Evolutionary conservation across 1,140 invertebrate genomes (phyloP), one percentile per base, ranked within the genome.

Genomic region (Uloborus diversus): DNA sequence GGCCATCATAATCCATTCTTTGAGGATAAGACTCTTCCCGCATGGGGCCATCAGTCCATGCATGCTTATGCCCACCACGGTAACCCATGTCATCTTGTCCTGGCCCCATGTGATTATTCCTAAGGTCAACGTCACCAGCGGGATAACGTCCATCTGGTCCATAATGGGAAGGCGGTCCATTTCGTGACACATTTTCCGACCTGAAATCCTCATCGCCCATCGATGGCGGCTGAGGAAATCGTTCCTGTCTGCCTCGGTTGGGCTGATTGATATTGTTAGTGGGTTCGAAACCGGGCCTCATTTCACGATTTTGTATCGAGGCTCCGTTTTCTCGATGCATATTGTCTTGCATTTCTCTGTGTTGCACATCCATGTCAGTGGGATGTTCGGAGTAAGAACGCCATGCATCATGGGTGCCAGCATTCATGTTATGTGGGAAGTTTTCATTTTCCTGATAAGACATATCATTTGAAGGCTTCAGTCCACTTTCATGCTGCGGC

Each of bases 371-470:
- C 20, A 35, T 27, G 7, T 56, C 20, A 23, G 14, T 28, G 1
- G 2, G 23, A 27, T 68, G 65, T 14, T 65, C 17, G 30, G 28
- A 25, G 25, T 70, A 57, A 27, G 47, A 14, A 49, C 66, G 13
- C 66, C 66, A 53, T 11, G 27, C 35, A 23, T 47, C 37, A 51
- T 68, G 64, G 2, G 23, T 14, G 32, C 14, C 23, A 23, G 35
- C 23, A 51, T 62, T 62, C 32, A 56, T 73, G 33, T 56, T 27
- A 33, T 33, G 70, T 9, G 57, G 7, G 7, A 73, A 73, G 7
- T 73, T 73, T 27, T 73, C 70, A 32, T 73, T 73, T 49, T 73
- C 70, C 30, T 14, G 27, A 47, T 28, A 71, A 25, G 70, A 13
- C 14, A 49, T 30, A 37, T 49, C 32, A 23, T 51, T 30, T 27